These are phyloP conservation scores for Rhimphoctona megacephalus DNA, from an alignment of 2,888 invertebrate species.

Conservation along the genomic window DNA sequence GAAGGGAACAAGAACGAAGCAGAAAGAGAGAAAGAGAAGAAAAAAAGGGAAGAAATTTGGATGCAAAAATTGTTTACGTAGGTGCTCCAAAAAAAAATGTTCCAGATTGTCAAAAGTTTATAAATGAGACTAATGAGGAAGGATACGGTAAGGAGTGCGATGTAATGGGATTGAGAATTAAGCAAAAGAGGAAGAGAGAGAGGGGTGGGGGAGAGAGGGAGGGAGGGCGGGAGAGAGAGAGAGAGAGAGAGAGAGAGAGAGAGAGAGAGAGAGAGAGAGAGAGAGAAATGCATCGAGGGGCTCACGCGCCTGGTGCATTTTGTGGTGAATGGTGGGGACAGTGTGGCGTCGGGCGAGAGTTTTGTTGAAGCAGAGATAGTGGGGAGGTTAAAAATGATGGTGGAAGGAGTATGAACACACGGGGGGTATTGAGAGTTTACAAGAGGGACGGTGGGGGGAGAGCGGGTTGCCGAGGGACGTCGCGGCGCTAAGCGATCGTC, in stretches of 20 bases:
- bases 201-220: too few relatives aligned
- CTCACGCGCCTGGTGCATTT: slow-evolving; percentile 33
- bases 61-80: background rate
- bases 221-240: slow-evolving; percentile 34
- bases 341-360: slow-evolving; percentile 54
- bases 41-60: background rate
- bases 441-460: slow-evolving; percentile 67
- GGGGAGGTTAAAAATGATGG: slow-evolving; percentile 4
- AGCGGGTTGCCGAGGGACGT: slow-evolving; percentile 78
- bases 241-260: slow-evolving; percentile 18
- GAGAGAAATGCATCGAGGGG: slow-evolving; percentile 30
- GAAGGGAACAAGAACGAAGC: background rate
- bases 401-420: slow-evolving; percentile 27
- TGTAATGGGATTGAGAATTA: slow-evolving; percentile 46
- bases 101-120: background rate
- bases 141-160: slow-evolving; percentile 44
- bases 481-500: slow-evolving; percentile 79
- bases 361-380: slow-evolving; percentile 5
- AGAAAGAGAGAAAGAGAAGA: background rate
- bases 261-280: slow-evolving; percentile 37
- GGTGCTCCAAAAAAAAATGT: background rate
- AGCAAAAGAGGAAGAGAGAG: slow-evolving; percentile 15
- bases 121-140: slow-evolving; percentile 37
- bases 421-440: slow-evolving; percentile 39
- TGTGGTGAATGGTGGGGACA: slow-evolving; percentile 41